Percentiles rank a stretch among this genome's conserved stretches.
These are phyloP conservation scores for Trachelus troglodyta DNA, from an alignment of 2,888 invertebrate species.

Conservation along the genomic window DNA sequence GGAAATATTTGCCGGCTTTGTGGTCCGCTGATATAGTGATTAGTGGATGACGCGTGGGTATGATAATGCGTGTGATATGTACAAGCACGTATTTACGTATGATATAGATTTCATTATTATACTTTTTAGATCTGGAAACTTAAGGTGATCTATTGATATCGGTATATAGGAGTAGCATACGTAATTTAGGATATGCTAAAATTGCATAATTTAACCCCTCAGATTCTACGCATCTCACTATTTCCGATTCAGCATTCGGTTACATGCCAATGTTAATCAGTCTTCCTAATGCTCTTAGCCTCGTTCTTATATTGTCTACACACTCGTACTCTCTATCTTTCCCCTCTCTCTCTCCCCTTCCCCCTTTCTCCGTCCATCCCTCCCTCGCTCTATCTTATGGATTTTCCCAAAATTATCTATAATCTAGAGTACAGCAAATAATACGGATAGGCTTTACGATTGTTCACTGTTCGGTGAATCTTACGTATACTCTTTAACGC, in stretches of 20 bases:
- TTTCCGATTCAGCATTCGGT: not conserved
- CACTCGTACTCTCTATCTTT: not conserved
- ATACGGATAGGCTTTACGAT: not conserved
- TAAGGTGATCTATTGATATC: not conserved
- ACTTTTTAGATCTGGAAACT: not conserved
- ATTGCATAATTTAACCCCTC: not conserved
- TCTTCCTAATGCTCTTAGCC: not conserved
- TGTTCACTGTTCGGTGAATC: not conserved
- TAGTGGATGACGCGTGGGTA: not conserved
- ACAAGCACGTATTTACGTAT: not conserved
- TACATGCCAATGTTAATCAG: not conserved
- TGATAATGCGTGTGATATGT: slow-evolving; percentile 1
- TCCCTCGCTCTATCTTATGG: not conserved
- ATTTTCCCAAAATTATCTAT: not conserved
- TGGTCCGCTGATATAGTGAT: not conserved
- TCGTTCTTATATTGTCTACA: not conserved
- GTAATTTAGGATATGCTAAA: not conserved
- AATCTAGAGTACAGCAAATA: not conserved
- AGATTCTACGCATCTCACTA: not conserved
- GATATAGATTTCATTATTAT: not conserved
- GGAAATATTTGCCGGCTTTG: not conserved
- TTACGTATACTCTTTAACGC: not conserved
- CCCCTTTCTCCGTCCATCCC: too few relatives aligned
- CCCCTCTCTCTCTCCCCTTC: too few relatives aligned
- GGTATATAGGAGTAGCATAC: not conserved